A percentile compares a stretch with the other conserved stretches of the same genome.
These are phyloP conservation scores for Ectemnius lituratus DNA, from an alignment of 2,888 invertebrate genomes.

Conservation along the genomic window DNA sequence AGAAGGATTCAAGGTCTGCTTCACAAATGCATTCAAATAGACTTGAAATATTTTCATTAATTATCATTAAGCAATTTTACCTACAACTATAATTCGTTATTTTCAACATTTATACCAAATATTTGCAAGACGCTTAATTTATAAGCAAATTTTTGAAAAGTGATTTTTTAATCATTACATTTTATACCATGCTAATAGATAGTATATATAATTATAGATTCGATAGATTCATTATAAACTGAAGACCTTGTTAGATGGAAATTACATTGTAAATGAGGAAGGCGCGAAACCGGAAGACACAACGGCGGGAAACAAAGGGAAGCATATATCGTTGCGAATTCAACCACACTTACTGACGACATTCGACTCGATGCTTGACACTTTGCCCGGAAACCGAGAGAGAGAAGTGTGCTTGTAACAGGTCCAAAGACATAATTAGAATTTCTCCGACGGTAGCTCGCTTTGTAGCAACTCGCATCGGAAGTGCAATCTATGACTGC, in stretches of 20 bases:
- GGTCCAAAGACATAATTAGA: slow-evolving; percentile 57
- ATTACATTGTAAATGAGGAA: not conserved
- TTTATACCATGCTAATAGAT: not conserved
- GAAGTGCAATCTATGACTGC: slow-evolving; percentile 24
- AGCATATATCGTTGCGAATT: slow-evolving; percentile 19
- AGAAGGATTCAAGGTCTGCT: too few relatives aligned
- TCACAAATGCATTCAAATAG: too few relatives aligned
- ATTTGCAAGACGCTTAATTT: too few relatives aligned
- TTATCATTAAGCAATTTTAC: too few relatives aligned
- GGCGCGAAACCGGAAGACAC: slow-evolving; percentile 1
- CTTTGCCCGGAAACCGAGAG: slow-evolving; percentile 34
- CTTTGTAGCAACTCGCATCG: slow-evolving; percentile 18
- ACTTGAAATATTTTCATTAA: too few relatives aligned
- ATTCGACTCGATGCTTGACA: slow-evolving; percentile 39
- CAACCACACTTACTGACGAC: slow-evolving; percentile 41
- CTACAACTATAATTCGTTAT: too few relatives aligned
- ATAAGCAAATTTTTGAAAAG: too few relatives aligned
- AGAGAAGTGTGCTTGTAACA: slow-evolving; percentile 34
- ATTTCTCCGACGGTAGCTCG: slow-evolving; percentile 38
- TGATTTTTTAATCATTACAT: too few relatives aligned
- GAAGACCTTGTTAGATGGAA: not conserved
- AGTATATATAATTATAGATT: too few relatives aligned
- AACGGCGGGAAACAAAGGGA: slow-evolving; percentile 8
- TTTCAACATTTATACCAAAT: too few relatives aligned
- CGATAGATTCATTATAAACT: not conserved